phyloP scores from a whole-genome alignment of 2,113 vertebrate genomes.

The Notechis scutatus region DNA sequence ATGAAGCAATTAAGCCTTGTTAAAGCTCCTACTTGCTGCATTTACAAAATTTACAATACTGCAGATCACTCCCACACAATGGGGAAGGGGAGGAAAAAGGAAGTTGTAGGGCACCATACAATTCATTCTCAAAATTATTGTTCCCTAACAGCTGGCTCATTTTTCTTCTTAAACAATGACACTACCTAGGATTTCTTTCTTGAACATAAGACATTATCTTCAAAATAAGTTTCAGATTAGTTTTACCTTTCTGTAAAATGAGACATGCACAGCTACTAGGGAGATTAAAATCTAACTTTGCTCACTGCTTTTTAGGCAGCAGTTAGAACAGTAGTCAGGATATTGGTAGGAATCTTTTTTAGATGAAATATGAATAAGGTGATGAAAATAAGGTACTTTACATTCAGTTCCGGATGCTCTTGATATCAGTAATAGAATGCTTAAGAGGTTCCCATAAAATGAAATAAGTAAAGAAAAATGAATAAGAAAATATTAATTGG shows the following conservation, averaged over 20 bases:
- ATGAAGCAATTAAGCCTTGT: constrained; percentile 2
- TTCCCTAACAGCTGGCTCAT: constrained; percentile 14
- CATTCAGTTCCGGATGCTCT: not conserved
- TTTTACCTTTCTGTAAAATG: not conserved
- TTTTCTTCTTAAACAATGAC: not conserved
- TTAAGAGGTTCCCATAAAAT: not conserved
- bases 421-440: not conserved
- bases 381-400: not conserved
- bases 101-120: not conserved
- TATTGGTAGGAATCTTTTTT: not conserved
- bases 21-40: constrained; percentile 11
- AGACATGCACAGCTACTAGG: not conserved
- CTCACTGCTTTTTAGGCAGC: not conserved
- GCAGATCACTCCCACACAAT: constrained; percentile 1
- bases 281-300: not conserved
- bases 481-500: not conserved
- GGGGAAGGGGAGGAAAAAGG: constrained; percentile 6
- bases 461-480: not conserved
- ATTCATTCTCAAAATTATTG: not conserved
- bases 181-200: not conserved
- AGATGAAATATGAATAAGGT: not conserved
- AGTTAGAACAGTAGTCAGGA: not conserved
- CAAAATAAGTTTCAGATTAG: not conserved
- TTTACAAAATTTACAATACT: constrained; percentile 29
- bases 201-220: not conserved